Conservation (phyloP, 2,113 vertebrate genomes). For the Embiotoca jacksoni region DNA sequence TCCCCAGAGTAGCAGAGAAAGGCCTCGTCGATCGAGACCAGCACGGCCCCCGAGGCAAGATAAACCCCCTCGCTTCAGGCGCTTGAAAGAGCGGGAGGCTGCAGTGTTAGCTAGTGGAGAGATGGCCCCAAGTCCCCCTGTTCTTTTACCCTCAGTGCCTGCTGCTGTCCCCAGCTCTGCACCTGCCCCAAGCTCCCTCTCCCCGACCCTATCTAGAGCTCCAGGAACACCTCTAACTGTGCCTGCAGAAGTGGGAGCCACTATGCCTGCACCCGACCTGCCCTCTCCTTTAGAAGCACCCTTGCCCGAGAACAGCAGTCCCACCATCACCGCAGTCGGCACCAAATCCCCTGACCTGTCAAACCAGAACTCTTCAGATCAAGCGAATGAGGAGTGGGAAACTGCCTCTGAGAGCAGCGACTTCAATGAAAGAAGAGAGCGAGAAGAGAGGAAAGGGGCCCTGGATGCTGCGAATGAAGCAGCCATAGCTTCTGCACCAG, state of each 20-base stretch:
- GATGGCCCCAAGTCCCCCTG: slow-evolving; percentile 36
- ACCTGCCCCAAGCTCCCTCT: slow-evolving; percentile 58
- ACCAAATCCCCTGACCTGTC: slow-evolving; percentile 97
- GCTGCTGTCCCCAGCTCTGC: slow-evolving; percentile 39
- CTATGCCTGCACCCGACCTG: slow-evolving; percentile 50
- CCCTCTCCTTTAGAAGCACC: slow-evolving; percentile 60
- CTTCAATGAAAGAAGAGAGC: slow-evolving; percentile 96
- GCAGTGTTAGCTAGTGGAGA: slow-evolving; percentile 82
- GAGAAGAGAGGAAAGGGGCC: slow-evolving; percentile 92
- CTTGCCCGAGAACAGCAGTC: slow-evolving; percentile 65
- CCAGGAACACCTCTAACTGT: slow-evolving; percentile 81
- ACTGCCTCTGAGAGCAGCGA: slow-evolving; percentile 98
- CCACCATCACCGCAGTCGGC: slow-evolving; percentile 82
- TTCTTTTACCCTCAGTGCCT: slow-evolving; percentile 64
- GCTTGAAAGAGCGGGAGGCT: slow-evolving; percentile 93
- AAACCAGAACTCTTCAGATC: slow-evolving; percentile 99
- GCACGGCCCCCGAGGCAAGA: slow-evolving; percentile 96
- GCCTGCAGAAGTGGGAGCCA: slow-evolving; percentile 63
- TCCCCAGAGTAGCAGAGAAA: slow-evolving; percentile 88
- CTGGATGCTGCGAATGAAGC: slow-evolving; percentile 82
- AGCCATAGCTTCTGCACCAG: slow-evolving; percentile 67
- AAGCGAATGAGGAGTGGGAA: slow-evolving; percentile 99
- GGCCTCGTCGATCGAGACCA: slow-evolving; percentile 93
- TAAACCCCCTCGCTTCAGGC: slow-evolving; percentile 95
- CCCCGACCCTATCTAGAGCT: slow-evolving; percentile 79